phyloP scores from a whole-genome alignment of 2,797 vertebrate genomes.

The Chelon labrosus region DNA sequence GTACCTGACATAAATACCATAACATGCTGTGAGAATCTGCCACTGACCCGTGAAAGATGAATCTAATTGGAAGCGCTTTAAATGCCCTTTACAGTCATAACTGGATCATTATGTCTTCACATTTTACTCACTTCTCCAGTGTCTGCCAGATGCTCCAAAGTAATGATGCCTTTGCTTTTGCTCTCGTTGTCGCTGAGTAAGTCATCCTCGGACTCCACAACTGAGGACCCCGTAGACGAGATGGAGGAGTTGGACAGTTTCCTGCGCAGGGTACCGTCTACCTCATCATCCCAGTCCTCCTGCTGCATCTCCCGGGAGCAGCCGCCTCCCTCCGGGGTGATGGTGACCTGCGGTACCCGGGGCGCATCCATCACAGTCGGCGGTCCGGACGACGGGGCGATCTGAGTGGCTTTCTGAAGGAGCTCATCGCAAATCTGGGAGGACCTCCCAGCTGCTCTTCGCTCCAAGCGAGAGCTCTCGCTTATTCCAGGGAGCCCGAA shows the following conservation, averaged over 20 bases:
- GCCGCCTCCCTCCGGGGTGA: slow-evolving; percentile 90
- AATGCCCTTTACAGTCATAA: not conserved
- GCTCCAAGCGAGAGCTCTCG: slow-evolving; percentile 65
- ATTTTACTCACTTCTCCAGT: slow-evolving; percentile 84
- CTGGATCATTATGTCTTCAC: not conserved
- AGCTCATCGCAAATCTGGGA: slow-evolving; percentile 74
- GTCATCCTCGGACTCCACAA: slow-evolving; percentile 95
- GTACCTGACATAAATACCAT: not conserved
- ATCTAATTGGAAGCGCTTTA: not conserved
- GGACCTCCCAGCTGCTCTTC: slow-evolving; percentile 57
- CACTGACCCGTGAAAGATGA: not conserved
- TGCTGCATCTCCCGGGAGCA: slow-evolving; percentile 78
- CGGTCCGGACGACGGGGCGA: slow-evolving; percentile 61
- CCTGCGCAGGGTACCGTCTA: slow-evolving; percentile 84
- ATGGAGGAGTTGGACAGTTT: slow-evolving; percentile 95
- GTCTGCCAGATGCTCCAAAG: slow-evolving; percentile 91
- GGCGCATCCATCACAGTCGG: slow-evolving; percentile 61
- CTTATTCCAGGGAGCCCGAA: slow-evolving; percentile 60
- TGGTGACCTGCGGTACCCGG: slow-evolving; percentile 92
- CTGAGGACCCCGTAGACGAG: slow-evolving; percentile 95
- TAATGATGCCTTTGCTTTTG: slow-evolving; percentile 94
- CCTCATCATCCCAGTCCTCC: slow-evolving; percentile 82
- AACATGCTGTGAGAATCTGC: not conserved
- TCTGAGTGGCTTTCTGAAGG: slow-evolving; percentile 74
- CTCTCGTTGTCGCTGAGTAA: slow-evolving; percentile 94